These are phyloP conservation scores for Tetrapedia diversipes DNA, from an alignment of 2,888 invertebrate genomes.

Conservation along the genomic window DNA sequence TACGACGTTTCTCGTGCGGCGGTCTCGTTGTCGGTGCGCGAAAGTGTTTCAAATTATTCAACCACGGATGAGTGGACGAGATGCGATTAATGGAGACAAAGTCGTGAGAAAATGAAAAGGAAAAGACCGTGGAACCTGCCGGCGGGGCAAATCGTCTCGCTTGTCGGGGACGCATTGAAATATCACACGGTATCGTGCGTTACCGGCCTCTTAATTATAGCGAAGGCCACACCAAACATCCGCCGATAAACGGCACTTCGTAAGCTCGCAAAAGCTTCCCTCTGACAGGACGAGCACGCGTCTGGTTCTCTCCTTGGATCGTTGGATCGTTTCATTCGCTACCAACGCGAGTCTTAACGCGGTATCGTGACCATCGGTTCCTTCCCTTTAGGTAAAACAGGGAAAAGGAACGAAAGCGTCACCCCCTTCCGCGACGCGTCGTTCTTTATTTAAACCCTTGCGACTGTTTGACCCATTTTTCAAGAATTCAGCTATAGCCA, in stretches of 20 bases:
- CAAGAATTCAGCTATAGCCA: constrained; percentile 34
- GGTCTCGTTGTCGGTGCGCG: constrained; percentile 39
- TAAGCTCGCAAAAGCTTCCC: not conserved
- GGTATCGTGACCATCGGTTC: not conserved
- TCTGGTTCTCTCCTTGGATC: not conserved
- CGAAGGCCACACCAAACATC: constrained; percentile 17
- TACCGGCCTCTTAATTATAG: constrained; percentile 29
- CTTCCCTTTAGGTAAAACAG: not conserved
- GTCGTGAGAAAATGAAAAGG: constrained; percentile 50
- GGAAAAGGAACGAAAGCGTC: constrained; percentile 29
- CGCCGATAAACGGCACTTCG: not conserved
- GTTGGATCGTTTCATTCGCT: not conserved
- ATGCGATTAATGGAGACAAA: constrained; percentile 52
- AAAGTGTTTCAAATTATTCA: constrained; percentile 51
- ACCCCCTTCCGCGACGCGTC: constrained; percentile 15
- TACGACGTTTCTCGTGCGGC: constrained; percentile 28
- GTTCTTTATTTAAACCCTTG: constrained; percentile 67
- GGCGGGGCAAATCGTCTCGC: constrained; percentile 36
- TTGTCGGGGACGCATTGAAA: constrained; percentile 29
- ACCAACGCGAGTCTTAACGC: not conserved
- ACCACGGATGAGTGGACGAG: constrained; percentile 35
- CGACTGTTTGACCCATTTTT: constrained; percentile 68
- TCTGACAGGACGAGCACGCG: not conserved
- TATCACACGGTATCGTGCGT: constrained; percentile 14
- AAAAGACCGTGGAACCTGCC: constrained; percentile 60